Base-by-base conservation (phyloP, 2,113 vertebrate genomes). In the Peromyscus californicus region DNA sequence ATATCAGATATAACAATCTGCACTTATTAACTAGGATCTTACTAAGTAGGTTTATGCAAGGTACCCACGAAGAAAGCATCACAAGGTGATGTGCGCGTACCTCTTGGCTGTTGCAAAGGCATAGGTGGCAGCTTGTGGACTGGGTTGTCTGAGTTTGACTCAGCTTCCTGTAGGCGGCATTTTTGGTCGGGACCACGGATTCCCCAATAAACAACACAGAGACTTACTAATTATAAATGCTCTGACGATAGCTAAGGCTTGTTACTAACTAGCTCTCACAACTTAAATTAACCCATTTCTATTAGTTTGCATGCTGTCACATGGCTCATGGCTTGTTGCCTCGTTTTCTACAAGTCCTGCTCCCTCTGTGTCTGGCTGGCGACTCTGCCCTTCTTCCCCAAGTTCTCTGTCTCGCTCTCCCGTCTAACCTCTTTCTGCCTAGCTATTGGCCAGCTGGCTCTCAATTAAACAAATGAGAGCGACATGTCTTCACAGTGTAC, bases 11-110 rank as follows among this genome's bases (percentile, higher is more conserved):
- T 51, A 36, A 70, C 67, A 59, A 75, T 72, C 72, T 78, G 54
- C 70, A 51, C 29, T 86, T 45, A 31, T 63, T 78, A 84, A 78
- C 63, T 29, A 17, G 36, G 76, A n/a, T 39, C n/a, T 59, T 33
- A 2, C 15, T 63, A 11, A 36, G 21, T n/a, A 59, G 36, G 36
- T 11, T 59, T 54, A 29, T 45, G 33, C 15, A 13, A 42, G 31
- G 42, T 24, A 75, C 16, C 12, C 11, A 8, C 54, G 9, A 87
- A 83, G 67, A 45, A 42, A 75, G 17, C 11, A 1, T 11, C 39
- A 22, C 0, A 76, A 61, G 5, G 31, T 22, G 36, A 42, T 12
- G 11, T 19, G 0, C 16, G 0, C 7, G 1, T 59, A 2, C 15
- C 24, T 61, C 48, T 51, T 7, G 15, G 15, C 57, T 75, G 4